Base-by-base conservation (phyloP, 2,113 vertebrate genomes). In the Athene cunicularia region DNA sequence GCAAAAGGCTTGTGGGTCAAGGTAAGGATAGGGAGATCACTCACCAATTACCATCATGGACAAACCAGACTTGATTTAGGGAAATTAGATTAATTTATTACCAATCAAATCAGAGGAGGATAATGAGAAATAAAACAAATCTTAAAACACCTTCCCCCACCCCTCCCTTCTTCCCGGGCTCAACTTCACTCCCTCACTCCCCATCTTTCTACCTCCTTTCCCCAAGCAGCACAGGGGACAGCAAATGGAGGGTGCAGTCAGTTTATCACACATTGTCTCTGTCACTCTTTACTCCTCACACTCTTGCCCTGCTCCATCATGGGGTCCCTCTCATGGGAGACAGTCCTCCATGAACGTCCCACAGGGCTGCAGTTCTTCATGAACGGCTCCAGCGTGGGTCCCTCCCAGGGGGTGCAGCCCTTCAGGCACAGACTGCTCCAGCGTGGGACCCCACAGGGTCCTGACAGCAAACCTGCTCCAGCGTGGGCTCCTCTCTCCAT, bases 261-360 rank as follows among this genome's bases (percentile, higher is more conserved):
- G 16, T 23, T 49, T 9, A 33, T 41, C 18, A 24, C 28, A 39
- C 0, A 0, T 22, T 12, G 15, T 5, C 16, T 6, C 15, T 12
- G 15, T 5, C 16, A 8, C 15, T 33, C 26, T 14, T 53, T 59
- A 7, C 30, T 60, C 26, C 58, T 81, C 39, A 41, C 30, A n/a
- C 5, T 35, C n/a, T 59, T 63, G 8, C 47, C 28, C 41, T 52
- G 15, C 43, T 70, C 43, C 28, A 49, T 5, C 4, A 3, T 30
- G 33, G 26, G 33, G 56, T 47, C 20, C 27, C 33, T 49, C 14
- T 27, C 20, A 12, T 3, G 9, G n/a, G 43, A 62, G 26, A 62
- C n/a, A 18, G n/a, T 62, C 19, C 20, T 49, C 33, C 55, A 16
- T 22, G 14, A 59, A 76, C 10, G 28, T 59, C 32, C 22, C 13